phyloP scores from a whole-genome alignment of 2,888 invertebrate species.

The Rhamphomyia laevipes region DNA sequence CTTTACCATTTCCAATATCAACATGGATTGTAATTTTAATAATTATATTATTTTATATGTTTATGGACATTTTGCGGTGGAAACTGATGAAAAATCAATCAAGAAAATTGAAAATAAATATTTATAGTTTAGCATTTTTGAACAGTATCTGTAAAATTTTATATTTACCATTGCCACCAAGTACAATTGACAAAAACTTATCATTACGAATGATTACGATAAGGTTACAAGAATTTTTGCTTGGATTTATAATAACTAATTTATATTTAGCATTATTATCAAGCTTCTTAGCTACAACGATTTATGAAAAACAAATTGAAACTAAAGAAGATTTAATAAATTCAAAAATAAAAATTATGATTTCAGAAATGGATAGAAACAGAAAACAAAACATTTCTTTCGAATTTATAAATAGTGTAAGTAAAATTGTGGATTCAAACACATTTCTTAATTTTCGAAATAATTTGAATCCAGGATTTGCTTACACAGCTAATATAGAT shows the following conservation, averaged over 20 bases:
- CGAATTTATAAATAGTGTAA: not conserved
- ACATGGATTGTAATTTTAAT: not conserved
- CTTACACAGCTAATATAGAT: not conserved
- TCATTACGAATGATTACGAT: not conserved
- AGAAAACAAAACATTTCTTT: not conserved
- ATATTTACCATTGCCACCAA: not conserved
- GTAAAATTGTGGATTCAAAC: not conserved
- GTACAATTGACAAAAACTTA: not conserved
- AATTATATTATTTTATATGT: not conserved
- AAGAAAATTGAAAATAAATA: not conserved
- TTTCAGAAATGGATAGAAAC: not conserved
- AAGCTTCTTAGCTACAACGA: not conserved
- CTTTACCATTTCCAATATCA: not conserved
- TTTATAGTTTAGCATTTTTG: not conserved
- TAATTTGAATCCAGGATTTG: not conserved
- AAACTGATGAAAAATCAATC: not conserved
- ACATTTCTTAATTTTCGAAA: not conserved
- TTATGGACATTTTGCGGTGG: not conserved
- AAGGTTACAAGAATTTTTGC: not conserved
- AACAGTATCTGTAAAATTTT: not conserved
- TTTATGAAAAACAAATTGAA: not conserved
- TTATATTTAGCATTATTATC: not conserved
- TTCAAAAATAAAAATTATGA: not conserved
- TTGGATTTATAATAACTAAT: not conserved
- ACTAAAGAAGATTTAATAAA: not conserved